Base-by-base conservation (phyloP, 2,888 invertebrate species). In the Spisula subtruncata region DNA sequence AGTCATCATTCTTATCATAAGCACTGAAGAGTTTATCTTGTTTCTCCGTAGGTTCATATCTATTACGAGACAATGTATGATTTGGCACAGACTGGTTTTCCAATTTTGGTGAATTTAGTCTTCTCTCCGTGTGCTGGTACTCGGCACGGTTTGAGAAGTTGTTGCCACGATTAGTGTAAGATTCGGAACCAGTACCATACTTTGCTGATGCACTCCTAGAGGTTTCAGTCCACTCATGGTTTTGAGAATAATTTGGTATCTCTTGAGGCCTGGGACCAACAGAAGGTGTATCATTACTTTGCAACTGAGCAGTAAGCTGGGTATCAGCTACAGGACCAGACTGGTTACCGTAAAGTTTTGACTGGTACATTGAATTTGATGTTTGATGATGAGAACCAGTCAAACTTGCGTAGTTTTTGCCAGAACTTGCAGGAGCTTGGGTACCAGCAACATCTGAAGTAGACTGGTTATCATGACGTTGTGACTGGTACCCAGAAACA, bases 291-390 rank as follows among this genome's bases (percentile, higher is more conserved):
- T 41, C 35, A n/a, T 80, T 80, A 16, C 48, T 85, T 85, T 79
- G 56, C 8, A 18, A n/a, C 79, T 54, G 79, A 46, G 79, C 14
- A n/a, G 32, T 32, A 41, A 71, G 60, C 29, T 89, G 86, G 41
- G 81, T 83, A 25, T 85, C 87, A 20, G 90, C 32, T 16, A 35
- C 32, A 35, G 75, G 14, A 81, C 16, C 85, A 60, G 89, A 84
- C 82, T 89, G 90, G 86, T 90, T 92, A n/a, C 84, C 91, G 29
- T 82, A 89, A 29, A 90, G 51, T 32, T 92, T 89, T 25, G 91
- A 88, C 89, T 92, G 93, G 88, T 90, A 90, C 88, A 91, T 91
- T 66, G 93, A 91, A 60, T 88, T 91, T 54, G 86, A 86, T 29
- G 88, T 84, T 18, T 89, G 92, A 48, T 88, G 86, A 60, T 88